Evolutionary conservation across 2,888 invertebrate genomes (phyloP).

Genomic region (Hirtodrosophila alboralis): DNA sequence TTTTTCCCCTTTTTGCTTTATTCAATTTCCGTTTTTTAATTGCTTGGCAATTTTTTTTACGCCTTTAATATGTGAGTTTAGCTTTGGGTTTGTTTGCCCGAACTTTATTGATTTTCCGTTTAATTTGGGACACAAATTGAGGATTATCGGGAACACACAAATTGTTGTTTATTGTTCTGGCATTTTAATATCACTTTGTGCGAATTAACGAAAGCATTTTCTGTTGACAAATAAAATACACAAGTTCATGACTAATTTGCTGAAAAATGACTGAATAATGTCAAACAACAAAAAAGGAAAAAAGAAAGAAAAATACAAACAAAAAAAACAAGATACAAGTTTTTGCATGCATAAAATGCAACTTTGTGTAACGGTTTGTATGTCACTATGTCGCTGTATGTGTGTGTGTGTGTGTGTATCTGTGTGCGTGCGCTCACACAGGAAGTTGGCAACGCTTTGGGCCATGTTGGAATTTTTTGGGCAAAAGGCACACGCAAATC

Average conservation of each 20-base stretch:
- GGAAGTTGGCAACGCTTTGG: slow-evolving; percentile 73
- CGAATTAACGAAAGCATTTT: slow-evolving; percentile 34
- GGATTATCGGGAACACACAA: slow-evolving; percentile 18
- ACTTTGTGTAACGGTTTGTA: slow-evolving; percentile 32
- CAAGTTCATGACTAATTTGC: slow-evolving; percentile 71
- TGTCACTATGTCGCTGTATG: slow-evolving; percentile 39
- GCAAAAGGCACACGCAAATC: slow-evolving; percentile 34
- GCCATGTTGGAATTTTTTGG: slow-evolving; percentile 67
- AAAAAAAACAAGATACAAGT: slow-evolving; percentile 14
- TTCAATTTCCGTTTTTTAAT: slow-evolving; percentile 62
- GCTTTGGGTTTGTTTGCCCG: not conserved
- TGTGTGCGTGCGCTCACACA: slow-evolving; percentile 32
- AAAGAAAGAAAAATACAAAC: slow-evolving; percentile 10
- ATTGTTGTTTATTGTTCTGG: slow-evolving; percentile 11
- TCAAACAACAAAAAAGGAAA: slow-evolving; percentile 38
- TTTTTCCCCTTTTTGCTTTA: slow-evolving; percentile 23
- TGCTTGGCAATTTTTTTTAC: slow-evolving; percentile 40
- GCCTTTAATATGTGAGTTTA: slow-evolving; percentile 33
- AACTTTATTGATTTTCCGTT: slow-evolving; percentile 45
- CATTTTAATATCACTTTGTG: slow-evolving; percentile 26
- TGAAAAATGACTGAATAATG: slow-evolving; percentile 61
- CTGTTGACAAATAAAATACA: slow-evolving; percentile 55
- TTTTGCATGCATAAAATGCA: slow-evolving; percentile 63
- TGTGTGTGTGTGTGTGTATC: slow-evolving; percentile 6
- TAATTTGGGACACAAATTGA: slow-evolving; percentile 27